Evolutionary conservation across 2,797 vertebrate genomes (phyloP).

Genomic region (Denticeps clupeoides): DNA sequence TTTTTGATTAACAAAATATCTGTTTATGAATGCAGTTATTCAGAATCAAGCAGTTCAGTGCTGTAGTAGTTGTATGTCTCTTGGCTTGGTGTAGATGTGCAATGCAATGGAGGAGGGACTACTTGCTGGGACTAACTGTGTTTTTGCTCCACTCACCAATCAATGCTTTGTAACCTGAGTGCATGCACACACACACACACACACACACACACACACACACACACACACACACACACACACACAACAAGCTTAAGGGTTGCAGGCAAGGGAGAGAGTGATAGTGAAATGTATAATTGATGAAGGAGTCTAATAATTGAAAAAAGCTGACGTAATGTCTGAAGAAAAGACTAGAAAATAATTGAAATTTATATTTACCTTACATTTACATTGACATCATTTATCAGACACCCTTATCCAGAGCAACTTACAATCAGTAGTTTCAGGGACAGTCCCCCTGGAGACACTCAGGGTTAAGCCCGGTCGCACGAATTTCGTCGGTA

Average conservation of each 20-base stretch:
- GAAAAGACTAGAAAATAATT: too few relatives aligned
- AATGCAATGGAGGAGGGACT: conserved; percentile 8
- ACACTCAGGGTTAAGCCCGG: too few relatives aligned
- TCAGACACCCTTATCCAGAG: too few relatives aligned
- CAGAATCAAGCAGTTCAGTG: too few relatives aligned
- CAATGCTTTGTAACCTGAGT: conserved; percentile 58
- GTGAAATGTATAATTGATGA: conserved; percentile 69
- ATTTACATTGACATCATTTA: too few relatives aligned
- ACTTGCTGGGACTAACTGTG: conserved; percentile 7
- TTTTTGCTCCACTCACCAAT: conserved; percentile 37
- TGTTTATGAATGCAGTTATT: background rate
- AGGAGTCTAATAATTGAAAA: conserved; percentile 59
- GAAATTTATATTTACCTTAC: too few relatives aligned
- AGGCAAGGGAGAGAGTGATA: conserved; percentile 45
- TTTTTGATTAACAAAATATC: too few relatives aligned
- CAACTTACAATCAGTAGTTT: too few relatives aligned
- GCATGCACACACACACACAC: conserved; percentile 17
- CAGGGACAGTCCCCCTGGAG: too few relatives aligned
- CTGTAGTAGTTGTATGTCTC: too few relatives aligned
- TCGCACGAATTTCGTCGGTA: too few relatives aligned
- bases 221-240: background rate
- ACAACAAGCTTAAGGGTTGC: conserved; percentile 54
- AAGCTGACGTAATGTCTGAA: conserved; percentile 45
- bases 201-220: background rate
- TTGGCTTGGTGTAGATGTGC: too few relatives aligned